These are phyloP conservation scores for Gymnoscopelus microlampas DNA, from an alignment of 2,797 vertebrate species.

Conservation along the genomic window DNA sequence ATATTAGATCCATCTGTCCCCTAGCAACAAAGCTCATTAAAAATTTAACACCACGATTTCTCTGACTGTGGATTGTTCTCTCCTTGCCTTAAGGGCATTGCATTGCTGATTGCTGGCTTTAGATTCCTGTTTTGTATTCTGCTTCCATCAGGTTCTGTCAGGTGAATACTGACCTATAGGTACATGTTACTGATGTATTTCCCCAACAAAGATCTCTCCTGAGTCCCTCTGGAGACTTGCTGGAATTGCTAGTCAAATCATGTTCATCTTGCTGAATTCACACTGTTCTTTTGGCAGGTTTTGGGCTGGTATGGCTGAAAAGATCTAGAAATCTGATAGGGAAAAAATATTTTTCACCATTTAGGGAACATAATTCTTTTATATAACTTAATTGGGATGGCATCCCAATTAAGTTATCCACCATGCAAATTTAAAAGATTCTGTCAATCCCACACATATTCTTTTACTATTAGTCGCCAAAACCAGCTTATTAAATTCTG, in stretches of 20 bases:
- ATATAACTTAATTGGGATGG: no score
- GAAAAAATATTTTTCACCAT: neutral
- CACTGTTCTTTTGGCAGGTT: no score
- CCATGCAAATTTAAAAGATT: no score
- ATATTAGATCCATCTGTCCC: constrained; percentile 61
- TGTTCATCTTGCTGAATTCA: neutral
- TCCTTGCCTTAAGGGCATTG: constrained; percentile 48
- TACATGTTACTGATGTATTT: constrained; percentile 7
- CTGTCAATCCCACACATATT: no score
- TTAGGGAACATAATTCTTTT: no score
- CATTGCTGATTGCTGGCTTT: constrained; percentile 32
- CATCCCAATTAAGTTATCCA: no score
- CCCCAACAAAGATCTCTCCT: neutral
- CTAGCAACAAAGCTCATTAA: constrained; percentile 69
- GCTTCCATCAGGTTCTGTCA: constrained; percentile 35
- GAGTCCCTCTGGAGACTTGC: neutral
- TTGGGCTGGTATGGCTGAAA: neutral
- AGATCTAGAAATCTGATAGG: neutral
- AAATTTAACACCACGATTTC: constrained; percentile 56
- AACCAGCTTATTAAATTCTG: no score
- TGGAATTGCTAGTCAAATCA: neutral
- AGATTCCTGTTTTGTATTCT: constrained; percentile 29
- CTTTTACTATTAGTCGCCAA: no score
- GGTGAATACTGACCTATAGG: constrained; percentile 15
- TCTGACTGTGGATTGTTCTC: constrained; percentile 25